Conservation (phyloP, 64 coral and sea anemone genomes). For the Montipora foliosa region DNA sequence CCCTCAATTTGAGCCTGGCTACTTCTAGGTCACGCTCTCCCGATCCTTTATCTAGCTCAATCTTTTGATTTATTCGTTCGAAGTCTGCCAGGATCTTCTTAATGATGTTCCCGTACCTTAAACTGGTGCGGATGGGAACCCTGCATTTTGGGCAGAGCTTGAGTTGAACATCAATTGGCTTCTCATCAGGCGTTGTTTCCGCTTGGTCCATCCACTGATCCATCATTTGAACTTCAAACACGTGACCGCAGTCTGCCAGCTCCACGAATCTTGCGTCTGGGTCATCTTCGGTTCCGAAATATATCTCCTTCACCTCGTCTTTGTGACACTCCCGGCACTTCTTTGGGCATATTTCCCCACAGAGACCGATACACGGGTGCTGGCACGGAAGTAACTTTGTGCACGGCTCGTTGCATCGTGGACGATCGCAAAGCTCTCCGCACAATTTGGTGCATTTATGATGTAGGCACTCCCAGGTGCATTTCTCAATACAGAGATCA, state of each 20-base stretch:
- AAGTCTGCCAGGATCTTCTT: slow-evolving; percentile 56
- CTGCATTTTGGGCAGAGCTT: slow-evolving; percentile 61
- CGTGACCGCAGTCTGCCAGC: slow-evolving; percentile 42
- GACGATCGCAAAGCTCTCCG: slow-evolving; percentile 47
- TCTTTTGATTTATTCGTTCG: slow-evolving; percentile 8
- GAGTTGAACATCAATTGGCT: slow-evolving; percentile 37
- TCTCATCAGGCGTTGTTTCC: background rate
- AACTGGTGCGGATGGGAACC: slow-evolving; percentile 32
- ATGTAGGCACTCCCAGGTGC: slow-evolving; percentile 62
- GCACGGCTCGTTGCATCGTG: slow-evolving; percentile 56
- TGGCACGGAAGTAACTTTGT: background rate
- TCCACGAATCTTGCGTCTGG: slow-evolving; percentile 34
- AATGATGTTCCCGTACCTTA: slow-evolving; percentile 62
- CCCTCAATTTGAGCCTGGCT: no score
- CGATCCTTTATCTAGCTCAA: no score
- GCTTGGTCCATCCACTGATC: slow-evolving; percentile 64
- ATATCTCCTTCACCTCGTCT: slow-evolving; percentile 24
- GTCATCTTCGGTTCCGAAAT: background rate
- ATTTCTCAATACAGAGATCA: background rate
- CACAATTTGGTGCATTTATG: slow-evolving; percentile 52
- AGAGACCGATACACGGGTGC: slow-evolving; percentile 53
- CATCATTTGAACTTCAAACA: slow-evolving; percentile 42
- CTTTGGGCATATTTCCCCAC: slow-evolving; percentile 60
- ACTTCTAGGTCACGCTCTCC: background rate
- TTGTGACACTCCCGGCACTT: slow-evolving; percentile 67